phyloP scores from a whole-genome alignment of 1,140 invertebrate genomes.

The Campoletis sonorensis region DNA sequence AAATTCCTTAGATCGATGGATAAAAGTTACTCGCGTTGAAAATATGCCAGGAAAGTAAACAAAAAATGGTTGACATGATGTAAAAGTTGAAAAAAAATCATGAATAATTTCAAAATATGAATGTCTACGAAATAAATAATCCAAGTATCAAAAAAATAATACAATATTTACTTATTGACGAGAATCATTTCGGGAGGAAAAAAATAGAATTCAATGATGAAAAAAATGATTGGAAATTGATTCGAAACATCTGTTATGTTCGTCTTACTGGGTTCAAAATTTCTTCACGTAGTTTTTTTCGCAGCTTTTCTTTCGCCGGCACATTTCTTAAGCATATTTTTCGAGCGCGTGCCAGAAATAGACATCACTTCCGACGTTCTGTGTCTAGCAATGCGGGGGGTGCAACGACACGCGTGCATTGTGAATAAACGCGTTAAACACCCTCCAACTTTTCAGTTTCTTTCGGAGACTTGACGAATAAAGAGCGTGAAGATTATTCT shows the following conservation, averaged over 20 bases:
- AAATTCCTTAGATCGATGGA: too few species aligned
- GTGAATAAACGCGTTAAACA: constrained; percentile 31
- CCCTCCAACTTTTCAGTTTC: constrained; percentile 46
- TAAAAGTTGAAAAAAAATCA: too few species aligned
- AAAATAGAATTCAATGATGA: neutral
- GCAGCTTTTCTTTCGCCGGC: constrained; percentile 6
- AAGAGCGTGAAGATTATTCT: constrained; percentile 46
- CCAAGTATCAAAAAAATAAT: too few species aligned
- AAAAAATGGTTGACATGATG: too few species aligned
- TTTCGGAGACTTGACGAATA: constrained; percentile 21
- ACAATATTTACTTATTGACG: too few species aligned
- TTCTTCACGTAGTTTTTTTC: constrained; percentile 5
- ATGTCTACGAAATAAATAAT: too few species aligned
- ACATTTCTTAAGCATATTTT: constrained; percentile 16
- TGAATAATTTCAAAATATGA: too few species aligned
- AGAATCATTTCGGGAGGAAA: too few species aligned
- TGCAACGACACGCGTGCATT: constrained; percentile 61
- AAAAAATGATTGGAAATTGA: neutral
- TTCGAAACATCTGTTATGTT: neutral
- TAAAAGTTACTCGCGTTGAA: too few species aligned
- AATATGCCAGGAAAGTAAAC: too few species aligned
- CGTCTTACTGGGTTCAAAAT: neutral
- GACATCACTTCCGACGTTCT: constrained; percentile 58
- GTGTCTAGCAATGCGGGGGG: constrained; percentile 63
- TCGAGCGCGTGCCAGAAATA: constrained; percentile 67